A percentile compares a stretch with the other conserved stretches of the same genome.
These are phyloP conservation scores for Papilio protenor DNA, from an alignment of 2,888 invertebrate species.

Conservation along the genomic window DNA sequence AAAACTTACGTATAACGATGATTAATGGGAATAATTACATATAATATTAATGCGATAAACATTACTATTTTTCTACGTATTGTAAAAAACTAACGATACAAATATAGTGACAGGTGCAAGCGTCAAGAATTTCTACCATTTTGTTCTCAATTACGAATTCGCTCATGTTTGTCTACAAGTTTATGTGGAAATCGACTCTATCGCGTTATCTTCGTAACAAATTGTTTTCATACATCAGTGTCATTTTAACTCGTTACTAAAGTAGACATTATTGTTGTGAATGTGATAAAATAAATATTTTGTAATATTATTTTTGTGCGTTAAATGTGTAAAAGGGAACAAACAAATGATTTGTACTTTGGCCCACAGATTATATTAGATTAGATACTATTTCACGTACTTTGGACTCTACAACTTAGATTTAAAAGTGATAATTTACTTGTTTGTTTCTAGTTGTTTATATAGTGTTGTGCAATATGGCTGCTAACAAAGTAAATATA, in stretches of 20 bases:
- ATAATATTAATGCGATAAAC: too few relatives aligned
- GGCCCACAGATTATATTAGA: neutral
- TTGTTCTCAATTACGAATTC: neutral
- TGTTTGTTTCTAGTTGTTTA: conserved; percentile 13
- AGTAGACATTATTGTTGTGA: neutral
- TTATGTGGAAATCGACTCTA: neutral
- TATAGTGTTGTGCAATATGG: conserved; percentile 46
- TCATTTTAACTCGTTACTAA: neutral
- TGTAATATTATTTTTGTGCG: neutral
- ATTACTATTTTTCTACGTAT: neutral
- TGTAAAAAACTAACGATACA: neutral
- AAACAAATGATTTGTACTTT: neutral
- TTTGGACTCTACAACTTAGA: neutral
- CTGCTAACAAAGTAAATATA: conserved; percentile 77
- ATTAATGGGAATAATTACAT: too few relatives aligned
- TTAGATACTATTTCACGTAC: neutral
- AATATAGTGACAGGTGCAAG: neutral
- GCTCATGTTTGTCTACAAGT: neutral
- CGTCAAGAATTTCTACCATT: neutral
- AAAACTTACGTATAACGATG: too few relatives aligned
- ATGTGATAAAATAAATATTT: neutral
- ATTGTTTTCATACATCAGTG: conserved; percentile 3
- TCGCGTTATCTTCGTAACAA: neutral
- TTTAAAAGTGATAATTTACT: neutral
- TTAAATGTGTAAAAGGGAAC: neutral